Base-by-base conservation (phyloP, 2,888 invertebrate species). In the Drosophila gaucha region DNA sequence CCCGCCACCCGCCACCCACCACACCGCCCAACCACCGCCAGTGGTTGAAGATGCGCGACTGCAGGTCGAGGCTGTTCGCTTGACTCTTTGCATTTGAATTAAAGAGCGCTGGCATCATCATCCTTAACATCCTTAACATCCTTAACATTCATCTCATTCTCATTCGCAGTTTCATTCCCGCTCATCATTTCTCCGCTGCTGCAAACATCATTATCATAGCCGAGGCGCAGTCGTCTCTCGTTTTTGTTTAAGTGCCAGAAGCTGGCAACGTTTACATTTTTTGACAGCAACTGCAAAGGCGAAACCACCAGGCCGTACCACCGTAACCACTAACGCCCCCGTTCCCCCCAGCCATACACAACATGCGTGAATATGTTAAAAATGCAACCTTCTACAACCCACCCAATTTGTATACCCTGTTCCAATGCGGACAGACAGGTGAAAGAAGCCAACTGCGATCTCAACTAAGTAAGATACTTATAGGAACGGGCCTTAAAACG, bases 81-180 rank as follows among this genome's bases (percentile, higher is more conserved):
- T 58, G 47, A 68, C 67, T 78, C 68, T 80, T 79, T 68, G 82
- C 80, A 82, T 84, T 80, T 84, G 79, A 82, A 82, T 84, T 80
- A 75, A 78, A 80, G 78, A 71, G 62, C 35, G 38, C 31, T 20
- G 36, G 55, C 31, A 47, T 51, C 43, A 18, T 3, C 12, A n/a
- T n/a, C n/a, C n/a, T n/a, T n/a, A n/a, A n/a, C 49, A 38, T 46
- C 52, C 41, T 51, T 51, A 43, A 46, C 55, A 51, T 56, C n/a
- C 22, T 9, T 5, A 16, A 14, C 51, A 52, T 39, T 22, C 41
- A 16, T 22, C 52, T 52, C 52, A 12, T 26, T 18, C 35, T 47
- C 60, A 39, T 47, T 44, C 31, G 41, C 46, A 43, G 26, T 22
- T 18, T 44, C 63, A 52, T 58, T 57, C 31, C 20, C 18, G 49